Evolutionary conservation across 1,140 invertebrate species (phyloP), one percentile per base, ranked within the genome.

Genomic region (Drosophila nasuta): DNA sequence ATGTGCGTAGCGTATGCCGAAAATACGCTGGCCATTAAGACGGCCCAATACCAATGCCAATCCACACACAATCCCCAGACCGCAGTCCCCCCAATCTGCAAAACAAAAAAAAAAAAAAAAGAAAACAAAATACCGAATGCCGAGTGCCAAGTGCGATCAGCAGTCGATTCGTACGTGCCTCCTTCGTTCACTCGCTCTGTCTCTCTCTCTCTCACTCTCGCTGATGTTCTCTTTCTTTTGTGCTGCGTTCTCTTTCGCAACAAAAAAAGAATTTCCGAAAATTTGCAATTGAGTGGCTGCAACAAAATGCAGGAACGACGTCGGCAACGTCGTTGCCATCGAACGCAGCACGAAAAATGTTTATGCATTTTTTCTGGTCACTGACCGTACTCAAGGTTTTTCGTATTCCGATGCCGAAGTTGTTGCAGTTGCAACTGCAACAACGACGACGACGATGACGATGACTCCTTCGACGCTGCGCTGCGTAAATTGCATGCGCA

Each of bases 361-460:
- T 88, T 88, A 88, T 88, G 85, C 85, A 88, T 88, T 88, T 88
- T 87, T 88, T 89, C 68, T 88, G 85, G 85, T 88, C 85, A 89
- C 85, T 88, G 85, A 88, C 85, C 85, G 85, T 89, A 89, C 85
- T 89, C 85, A 88, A 88, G 85, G 85, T 89, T 88, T 88, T 88
- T 88, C 85, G 85, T 88, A 88, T 88, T 89, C 80, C 15, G 25
- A 30, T 49, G 65, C 25, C 8, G 35, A 38, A 10, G 35, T 10
- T 28, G 25, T 38, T 48, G 64, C 35, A 28, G 38, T 41, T 25
- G 43, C 20, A 30, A 25, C 11, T 49, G 64, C 45, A 25, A 43
- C 65, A 48, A 17, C 25, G n/a, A n/a, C 30, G 10, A 54, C 54
- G 10, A 25, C 20, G 20, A 25, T 25, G 20, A 17, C 52, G 13